Evolutionary conservation across 2,113 vertebrate genomes (phyloP).

Genomic region (Ginglymostoma cirratum): DNA sequence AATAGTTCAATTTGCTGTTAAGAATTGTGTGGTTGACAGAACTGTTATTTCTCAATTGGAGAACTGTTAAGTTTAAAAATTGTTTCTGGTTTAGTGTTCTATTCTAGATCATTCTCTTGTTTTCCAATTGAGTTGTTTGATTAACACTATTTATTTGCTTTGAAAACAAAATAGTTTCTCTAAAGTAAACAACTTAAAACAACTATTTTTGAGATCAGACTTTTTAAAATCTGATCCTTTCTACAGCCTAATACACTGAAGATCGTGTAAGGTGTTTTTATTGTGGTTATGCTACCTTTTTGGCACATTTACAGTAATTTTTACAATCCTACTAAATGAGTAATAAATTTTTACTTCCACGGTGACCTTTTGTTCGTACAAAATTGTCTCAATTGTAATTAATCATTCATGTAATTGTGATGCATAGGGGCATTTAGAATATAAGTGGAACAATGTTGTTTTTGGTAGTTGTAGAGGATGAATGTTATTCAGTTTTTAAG

Average conservation of each 20-base stretch:
- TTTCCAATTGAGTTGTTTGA: conserved; percentile 6
- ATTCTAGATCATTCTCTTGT: neutral
- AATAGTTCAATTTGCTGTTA: neutral
- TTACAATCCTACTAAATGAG: neutral
- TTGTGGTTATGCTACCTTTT: neutral
- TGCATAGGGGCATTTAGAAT: neutral
- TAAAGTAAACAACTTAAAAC: neutral
- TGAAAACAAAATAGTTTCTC: neutral
- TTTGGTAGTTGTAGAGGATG: neutral
- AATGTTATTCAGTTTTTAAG: neutral
- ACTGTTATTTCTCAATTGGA: neutral
- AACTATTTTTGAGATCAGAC: neutral
- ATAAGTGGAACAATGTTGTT: neutral
- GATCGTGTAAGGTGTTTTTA: neutral
- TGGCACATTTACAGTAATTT: neutral
- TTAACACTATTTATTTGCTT: neutral
- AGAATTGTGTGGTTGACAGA: neutral
- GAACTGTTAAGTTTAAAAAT: neutral
- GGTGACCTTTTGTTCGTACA: neutral
- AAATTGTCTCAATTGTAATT: neutral
- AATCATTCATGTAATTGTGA: neutral
- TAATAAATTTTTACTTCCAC: neutral
- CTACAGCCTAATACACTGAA: neutral
- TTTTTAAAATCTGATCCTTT: neutral
- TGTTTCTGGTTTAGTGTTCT: neutral